phyloP scores from a whole-genome alignment of 2,888 invertebrate genomes.

The Drosophila prolongata region DNA sequence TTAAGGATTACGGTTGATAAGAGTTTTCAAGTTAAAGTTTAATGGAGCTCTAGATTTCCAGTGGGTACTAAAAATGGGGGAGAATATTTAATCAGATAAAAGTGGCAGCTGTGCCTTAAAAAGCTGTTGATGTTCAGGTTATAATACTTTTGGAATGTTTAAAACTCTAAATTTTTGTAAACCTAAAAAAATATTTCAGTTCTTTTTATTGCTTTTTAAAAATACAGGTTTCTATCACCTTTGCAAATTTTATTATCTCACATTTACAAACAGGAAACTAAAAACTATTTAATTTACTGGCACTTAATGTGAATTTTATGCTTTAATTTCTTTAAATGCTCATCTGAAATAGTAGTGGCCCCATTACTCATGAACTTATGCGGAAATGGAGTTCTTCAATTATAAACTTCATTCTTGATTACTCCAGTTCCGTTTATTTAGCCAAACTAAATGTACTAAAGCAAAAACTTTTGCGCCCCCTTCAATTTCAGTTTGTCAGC shows the following conservation, averaged over 20 bases:
- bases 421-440: constrained; percentile 4
- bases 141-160: neutral
- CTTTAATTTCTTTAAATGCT: neutral
- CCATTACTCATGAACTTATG: constrained; percentile 1
- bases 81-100: neutral
- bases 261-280: too few relatives aligned
- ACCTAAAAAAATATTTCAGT: too few relatives aligned
- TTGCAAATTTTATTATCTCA: too few relatives aligned
- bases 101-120: neutral
- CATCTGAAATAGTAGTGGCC: neutral
- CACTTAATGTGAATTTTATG: neutral
- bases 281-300: too few relatives aligned
- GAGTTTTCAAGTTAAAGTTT: constrained; percentile 27
- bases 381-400: constrained; percentile 10
- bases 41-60: constrained; percentile 10
- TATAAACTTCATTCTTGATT: constrained; percentile 16
- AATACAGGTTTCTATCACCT: too few relatives aligned
- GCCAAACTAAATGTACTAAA: neutral
- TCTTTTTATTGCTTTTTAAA: too few relatives aligned
- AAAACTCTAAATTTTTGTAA: neutral
- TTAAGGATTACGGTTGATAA: constrained; percentile 27
- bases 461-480: constrained; percentile 18
- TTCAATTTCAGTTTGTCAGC: constrained; percentile 33
- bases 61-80: neutral
- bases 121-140: neutral